phyloP scores from a whole-genome alignment of 2,797 vertebrate genomes.

The Clarias platycephalus region DNA sequence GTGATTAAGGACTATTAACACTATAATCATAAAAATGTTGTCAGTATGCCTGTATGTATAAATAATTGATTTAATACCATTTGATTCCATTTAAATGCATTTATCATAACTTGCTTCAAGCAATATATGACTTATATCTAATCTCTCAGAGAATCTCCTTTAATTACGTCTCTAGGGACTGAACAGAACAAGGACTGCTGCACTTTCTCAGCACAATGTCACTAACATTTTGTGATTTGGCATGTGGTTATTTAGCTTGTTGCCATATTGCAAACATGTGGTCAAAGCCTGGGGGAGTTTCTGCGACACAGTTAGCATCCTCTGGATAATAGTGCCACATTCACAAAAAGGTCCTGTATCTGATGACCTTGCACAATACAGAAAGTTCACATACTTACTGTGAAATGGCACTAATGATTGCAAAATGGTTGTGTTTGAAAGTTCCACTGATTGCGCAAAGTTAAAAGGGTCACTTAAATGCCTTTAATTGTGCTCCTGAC shows the following conservation, averaged over 20 bases:
- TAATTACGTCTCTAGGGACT: constrained; percentile 44
- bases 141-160: constrained; percentile 38
- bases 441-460: constrained; percentile 66
- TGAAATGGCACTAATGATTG: constrained; percentile 66
- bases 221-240: constrained; percentile 47
- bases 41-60: neutral
- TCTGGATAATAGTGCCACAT: constrained; percentile 64
- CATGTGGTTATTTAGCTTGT: constrained; percentile 60
- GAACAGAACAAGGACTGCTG: constrained; percentile 51
- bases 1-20: neutral
- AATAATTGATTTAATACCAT: neutral
- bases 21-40: neutral
- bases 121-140: constrained; percentile 34
- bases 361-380: constrained; percentile 69
- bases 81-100: constrained; percentile 12
- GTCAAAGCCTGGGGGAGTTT: constrained; percentile 56
- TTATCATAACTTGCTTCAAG: constrained; percentile 36
- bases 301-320: constrained; percentile 63
- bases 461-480: constrained; percentile 48
- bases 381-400: constrained; percentile 49
- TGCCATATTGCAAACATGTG: constrained; percentile 62
- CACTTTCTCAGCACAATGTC: constrained; percentile 57
- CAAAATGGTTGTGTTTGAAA: constrained; percentile 61
- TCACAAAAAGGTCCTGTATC: constrained; percentile 67
- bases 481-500: constrained; percentile 65